Conservation (phyloP, 1,140 invertebrate genomes). For the Teleopsis dalmanni region DNA sequence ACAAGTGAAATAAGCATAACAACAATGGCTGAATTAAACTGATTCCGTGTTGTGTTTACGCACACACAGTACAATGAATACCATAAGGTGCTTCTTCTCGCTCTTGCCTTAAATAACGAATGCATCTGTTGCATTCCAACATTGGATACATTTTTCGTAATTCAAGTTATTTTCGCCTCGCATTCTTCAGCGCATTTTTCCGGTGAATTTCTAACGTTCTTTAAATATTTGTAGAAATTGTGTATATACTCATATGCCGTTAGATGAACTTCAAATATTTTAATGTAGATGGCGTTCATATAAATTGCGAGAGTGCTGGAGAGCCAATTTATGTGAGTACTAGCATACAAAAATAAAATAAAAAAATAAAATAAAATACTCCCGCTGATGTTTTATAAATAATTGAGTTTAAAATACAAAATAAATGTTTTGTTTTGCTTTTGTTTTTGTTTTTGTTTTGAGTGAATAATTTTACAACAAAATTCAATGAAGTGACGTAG, state of each 20-base stretch:
- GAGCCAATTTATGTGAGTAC: neutral
- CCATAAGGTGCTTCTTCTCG: neutral
- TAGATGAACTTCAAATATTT: conserved; percentile 12
- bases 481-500: too few species aligned
- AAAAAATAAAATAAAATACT: too few species aligned
- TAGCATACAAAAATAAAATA: too few species aligned
- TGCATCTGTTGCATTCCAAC: neutral
- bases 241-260: conserved; percentile 29
- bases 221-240: conserved; percentile 16
- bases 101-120: neutral
- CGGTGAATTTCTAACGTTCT: conserved; percentile 16
- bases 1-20: neutral
- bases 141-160: conserved; percentile 8
- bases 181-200: conserved; percentile 21
- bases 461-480: too few species aligned
- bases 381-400: too few species aligned
- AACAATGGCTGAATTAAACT: conserved; percentile 9
- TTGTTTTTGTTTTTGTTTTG: too few species aligned
- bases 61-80: conserved; percentile 3
- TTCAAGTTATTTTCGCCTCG: conserved; percentile 15
- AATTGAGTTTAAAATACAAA: too few species aligned
- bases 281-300: conserved; percentile 11
- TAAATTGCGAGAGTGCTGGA: neutral
- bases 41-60: neutral
- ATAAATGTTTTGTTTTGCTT: too few species aligned